Evolutionary conservation across 23 tunicate genomes (phyloP).

Genomic region (Oikopleura albicans): DNA sequence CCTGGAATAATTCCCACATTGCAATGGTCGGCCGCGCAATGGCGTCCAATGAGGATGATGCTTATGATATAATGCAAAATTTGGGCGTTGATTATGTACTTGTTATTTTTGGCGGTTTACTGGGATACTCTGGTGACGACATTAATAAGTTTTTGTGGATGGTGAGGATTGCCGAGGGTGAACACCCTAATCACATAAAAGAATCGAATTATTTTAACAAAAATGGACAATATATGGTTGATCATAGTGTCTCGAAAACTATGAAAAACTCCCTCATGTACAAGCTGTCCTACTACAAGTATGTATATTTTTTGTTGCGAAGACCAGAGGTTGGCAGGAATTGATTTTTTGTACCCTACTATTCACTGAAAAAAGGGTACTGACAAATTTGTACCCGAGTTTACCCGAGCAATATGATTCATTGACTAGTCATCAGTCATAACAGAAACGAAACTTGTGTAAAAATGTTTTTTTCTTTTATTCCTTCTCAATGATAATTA

Average conservation of each 20-base stretch:
- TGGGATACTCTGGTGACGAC: slow-evolving; percentile 96
- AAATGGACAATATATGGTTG: slow-evolving; percentile 82
- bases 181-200: slow-evolving; percentile 12
- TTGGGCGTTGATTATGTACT: slow-evolving; percentile 94
- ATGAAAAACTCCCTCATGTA: slow-evolving; percentile 95
- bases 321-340: no score
- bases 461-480: no score
- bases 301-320: not conserved
- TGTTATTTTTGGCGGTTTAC: slow-evolving; percentile 41
- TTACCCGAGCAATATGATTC: not conserved
- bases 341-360: no score
- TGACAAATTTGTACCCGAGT: no score
- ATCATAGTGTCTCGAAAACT: slow-evolving; percentile 63
- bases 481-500: no score
- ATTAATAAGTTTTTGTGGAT: slow-evolving; percentile 98
- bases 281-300: slow-evolving; percentile 97
- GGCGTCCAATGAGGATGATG: slow-evolving; percentile 94
- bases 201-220: slow-evolving; percentile 18
- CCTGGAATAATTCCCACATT: slow-evolving; percentile 95
- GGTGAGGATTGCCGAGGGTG: slow-evolving; percentile 28
- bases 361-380: no score
- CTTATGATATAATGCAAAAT: slow-evolving; percentile 69
- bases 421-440: no score
- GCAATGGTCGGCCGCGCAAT: slow-evolving; percentile 96
- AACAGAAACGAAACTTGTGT: no score